Percentiles rank a stretch among this genome's conserved stretches.
phyloP scores from a whole-genome alignment of 2,888 invertebrate species.

The Andrena praecox region DNA sequence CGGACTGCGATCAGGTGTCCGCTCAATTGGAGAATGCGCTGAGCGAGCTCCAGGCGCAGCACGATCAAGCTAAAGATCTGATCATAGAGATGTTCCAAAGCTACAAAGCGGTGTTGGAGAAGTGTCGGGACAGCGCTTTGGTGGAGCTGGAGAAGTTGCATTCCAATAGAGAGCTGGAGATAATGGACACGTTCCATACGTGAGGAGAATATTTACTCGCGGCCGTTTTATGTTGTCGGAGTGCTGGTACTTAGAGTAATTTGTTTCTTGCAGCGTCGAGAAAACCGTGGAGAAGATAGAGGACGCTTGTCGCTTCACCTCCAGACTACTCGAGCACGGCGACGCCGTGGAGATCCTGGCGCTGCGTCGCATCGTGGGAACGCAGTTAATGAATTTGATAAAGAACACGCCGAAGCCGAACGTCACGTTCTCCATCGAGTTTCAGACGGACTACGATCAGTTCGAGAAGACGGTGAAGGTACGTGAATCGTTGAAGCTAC shows the following conservation, averaged over 20 bases:
- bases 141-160: conserved; percentile 91
- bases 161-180: conserved; percentile 93
- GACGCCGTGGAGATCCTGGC: conserved; percentile 94
- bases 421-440: conserved; percentile 92
- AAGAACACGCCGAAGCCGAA: conserved; percentile 94
- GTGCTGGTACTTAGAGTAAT: background rate
- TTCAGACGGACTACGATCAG: conserved; percentile 91
- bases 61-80: conserved; percentile 93
- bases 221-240: background rate
- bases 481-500: conserved; percentile 1
- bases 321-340: conserved; percentile 92
- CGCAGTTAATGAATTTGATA: conserved; percentile 92
- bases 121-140: conserved; percentile 91
- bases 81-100: conserved; percentile 93
- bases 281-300: conserved; percentile 94
- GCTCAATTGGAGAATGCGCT: conserved; percentile 91
- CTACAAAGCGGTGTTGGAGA: conserved; percentile 93
- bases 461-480: conserved; percentile 90
- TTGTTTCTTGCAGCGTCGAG: conserved; percentile 87
- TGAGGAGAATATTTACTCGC: conserved; percentile 41
- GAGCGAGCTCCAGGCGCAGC: conserved; percentile 94
- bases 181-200: conserved; percentile 94
- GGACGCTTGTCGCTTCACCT: conserved; percentile 94
- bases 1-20: conserved; percentile 91
- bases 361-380: conserved; percentile 91